These are phyloP conservation scores for Oophaga sylvatica DNA, from an alignment of 2,797 vertebrate genomes.

Conservation along the genomic window DNA sequence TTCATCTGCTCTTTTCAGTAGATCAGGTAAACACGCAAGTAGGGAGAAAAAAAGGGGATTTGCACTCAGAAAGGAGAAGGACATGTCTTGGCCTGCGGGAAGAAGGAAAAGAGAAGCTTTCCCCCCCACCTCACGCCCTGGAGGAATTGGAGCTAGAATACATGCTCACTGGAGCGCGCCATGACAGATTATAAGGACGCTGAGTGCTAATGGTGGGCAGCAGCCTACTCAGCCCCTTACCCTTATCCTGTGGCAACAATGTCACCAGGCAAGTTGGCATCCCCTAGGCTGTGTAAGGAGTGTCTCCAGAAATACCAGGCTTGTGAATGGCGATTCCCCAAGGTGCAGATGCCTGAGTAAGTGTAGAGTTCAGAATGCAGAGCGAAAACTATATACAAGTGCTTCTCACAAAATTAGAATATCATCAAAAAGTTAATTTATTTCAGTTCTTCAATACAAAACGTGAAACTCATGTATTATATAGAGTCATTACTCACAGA, in stretches of 20 bases:
- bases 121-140: constrained; percentile 46
- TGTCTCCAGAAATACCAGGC: constrained; percentile 47
- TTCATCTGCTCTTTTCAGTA: constrained; percentile 43
- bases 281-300: constrained; percentile 63
- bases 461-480: too few species aligned
- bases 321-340: constrained; percentile 59
- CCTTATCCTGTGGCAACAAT: constrained; percentile 54
- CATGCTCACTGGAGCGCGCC: constrained; percentile 57
- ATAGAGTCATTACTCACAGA: too few species aligned
- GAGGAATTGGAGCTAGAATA: constrained; percentile 47
- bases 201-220: constrained; percentile 64
- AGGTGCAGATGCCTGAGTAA: constrained; percentile 19
- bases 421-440: too few species aligned
- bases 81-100: constrained; percentile 51
- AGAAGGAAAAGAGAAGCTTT: background rate
- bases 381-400: background rate
- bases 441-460: too few species aligned
- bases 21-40: constrained; percentile 49
- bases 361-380: constrained; percentile 14
- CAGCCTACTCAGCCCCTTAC: constrained; percentile 51
- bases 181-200: constrained; percentile 64
- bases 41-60: constrained; percentile 17
- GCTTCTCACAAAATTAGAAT: too few species aligned
- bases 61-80: constrained; percentile 26
- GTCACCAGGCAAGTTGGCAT: constrained; percentile 65